phyloP scores from a whole-genome alignment of 1,140 invertebrate genomes.

The Heliothis virescens region DNA sequence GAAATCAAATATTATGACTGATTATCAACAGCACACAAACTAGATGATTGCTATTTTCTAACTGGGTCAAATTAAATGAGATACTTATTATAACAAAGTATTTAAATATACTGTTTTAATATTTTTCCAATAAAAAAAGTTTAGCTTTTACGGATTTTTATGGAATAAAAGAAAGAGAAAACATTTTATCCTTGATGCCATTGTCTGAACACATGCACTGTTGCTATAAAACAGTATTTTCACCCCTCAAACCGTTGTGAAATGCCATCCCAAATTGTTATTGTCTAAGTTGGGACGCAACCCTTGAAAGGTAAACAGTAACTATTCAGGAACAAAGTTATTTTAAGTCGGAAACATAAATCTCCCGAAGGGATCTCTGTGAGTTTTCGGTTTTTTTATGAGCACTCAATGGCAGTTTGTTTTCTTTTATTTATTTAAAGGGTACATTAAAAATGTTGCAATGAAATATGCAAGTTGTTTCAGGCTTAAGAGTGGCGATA shows the following conservation, averaged over 20 bases:
- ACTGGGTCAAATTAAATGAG: too few species aligned
- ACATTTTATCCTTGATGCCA: too few species aligned
- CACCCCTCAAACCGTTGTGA: background rate
- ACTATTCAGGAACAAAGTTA: conserved; percentile 11
- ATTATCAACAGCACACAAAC: background rate
- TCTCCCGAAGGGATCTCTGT: conserved; percentile 17
- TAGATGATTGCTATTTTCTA: too few species aligned
- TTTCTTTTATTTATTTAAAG: background rate
- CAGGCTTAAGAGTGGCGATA: too few species aligned
- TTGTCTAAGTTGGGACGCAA: background rate
- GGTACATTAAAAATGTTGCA: background rate
- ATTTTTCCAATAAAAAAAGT: too few species aligned
- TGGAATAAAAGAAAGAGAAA: too few species aligned
- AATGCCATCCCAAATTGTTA: background rate
- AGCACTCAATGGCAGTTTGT: background rate
- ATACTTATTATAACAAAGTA: too few species aligned
- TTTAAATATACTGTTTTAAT: too few species aligned
- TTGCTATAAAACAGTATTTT: too few species aligned
- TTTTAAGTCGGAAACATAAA: conserved; percentile 43
- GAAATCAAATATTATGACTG: conserved; percentile 18
- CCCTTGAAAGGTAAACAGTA: conserved; percentile 40
- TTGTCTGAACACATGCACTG: too few species aligned
- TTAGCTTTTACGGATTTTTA: too few species aligned
- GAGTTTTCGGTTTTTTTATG: conserved; percentile 24
- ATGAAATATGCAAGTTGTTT: too few species aligned